Evolutionary conservation across 2,888 invertebrate genomes (phyloP), one percentile per base, ranked within the genome.

Genomic region (Chironomus riparius): DNA sequence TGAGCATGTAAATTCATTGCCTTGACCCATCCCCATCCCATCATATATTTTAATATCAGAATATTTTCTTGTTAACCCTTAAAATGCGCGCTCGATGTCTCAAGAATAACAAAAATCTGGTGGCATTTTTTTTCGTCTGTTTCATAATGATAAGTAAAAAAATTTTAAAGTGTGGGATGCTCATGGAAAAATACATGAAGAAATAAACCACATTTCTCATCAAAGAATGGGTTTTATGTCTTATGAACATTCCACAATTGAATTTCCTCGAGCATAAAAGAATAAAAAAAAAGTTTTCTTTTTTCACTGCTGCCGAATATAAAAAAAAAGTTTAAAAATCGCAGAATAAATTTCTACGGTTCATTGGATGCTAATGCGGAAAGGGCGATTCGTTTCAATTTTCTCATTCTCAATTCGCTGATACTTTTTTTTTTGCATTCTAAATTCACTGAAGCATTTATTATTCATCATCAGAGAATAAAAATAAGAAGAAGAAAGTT

Each of bases 331-430:
- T 56, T 65, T 65, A 24, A 65, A 65, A 65, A 65, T 65, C 65
- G 65, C 65, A 22, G 65, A 21, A 65, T 65, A 65, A 65, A 65
- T 47, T 72, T 72, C 47, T 38, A 62, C 62, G 72, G 72, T 72
- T 72, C 72, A 72, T 72, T 72, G 72, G 72, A 62, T 72, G 72
- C 62, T 72, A 72, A 72, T 72, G 72, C 72, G 61, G 62, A 62
- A 61, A 62, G 72, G 38, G 72, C 72, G 72, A 72, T 72, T 72
- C 61, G 62, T 61, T 61, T 72, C 28, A 72, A 72, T 72, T 70
- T 28, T 24, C 21, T 72, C 47, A 28, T 56, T 56, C 56, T 18
- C 56, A 56, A 38, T 38, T 38, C 38, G 38, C 61, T 38, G 61
- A 61, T 50, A 47, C 12, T 61, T 47, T 48, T 70, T 47, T 12